Evolutionary conservation across 2,113 vertebrate species (phyloP), one percentile per base, ranked within the genome.

Genomic region (Campylomormyrus tamandua): DNA sequence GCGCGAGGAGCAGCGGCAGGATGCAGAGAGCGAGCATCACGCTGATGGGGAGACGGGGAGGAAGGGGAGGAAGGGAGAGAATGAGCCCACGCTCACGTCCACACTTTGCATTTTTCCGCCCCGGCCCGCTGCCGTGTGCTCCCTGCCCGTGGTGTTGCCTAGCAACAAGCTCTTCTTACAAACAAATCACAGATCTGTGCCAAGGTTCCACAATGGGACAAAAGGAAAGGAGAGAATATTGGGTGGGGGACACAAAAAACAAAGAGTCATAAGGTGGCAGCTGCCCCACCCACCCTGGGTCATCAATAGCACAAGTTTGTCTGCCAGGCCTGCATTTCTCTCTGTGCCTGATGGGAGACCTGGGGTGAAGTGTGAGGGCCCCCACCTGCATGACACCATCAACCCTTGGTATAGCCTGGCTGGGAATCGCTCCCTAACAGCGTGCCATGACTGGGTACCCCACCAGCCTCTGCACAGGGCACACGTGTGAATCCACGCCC

Each of bases 1-100:
- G 96, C 92, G 97, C 92, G 94, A 96, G 92, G 48, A 98, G 94
- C 92, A 97, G 92, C 56, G 93, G 95, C 91, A 97, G 92, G 24
- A 98, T 93, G 89, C 96, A 96, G 70, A 96, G 93, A 90, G 96
- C 93, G 94, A 95, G 95, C 98, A 99, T 99, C 53, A n/a, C 89
- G 50, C 49, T 90, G 84, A 83, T n/a, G 17, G 84, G 91, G 10
- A 45, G 90, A 90, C 88, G 24, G 42, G 91, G 92, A 92, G 89
- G 10, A 19, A 87, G 21, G 42, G 91, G 92, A 92, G 89, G 15
- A n/a, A 66, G 19, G 17, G 39, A 11, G 31, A 87, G 83, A 21
- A 39, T 80, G 35, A 80, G 35, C 74, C 74, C 35, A n/a, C 27
- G 77, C 42, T 77, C 86, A 21, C 19, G 70, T 88, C 39, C 10